A percentile compares a stretch with the other conserved stretches of the same genome.
Evolutionary conservation across 1,140 invertebrate species (phyloP).

Genomic region (Pogonognathellus flavescens): DNA sequence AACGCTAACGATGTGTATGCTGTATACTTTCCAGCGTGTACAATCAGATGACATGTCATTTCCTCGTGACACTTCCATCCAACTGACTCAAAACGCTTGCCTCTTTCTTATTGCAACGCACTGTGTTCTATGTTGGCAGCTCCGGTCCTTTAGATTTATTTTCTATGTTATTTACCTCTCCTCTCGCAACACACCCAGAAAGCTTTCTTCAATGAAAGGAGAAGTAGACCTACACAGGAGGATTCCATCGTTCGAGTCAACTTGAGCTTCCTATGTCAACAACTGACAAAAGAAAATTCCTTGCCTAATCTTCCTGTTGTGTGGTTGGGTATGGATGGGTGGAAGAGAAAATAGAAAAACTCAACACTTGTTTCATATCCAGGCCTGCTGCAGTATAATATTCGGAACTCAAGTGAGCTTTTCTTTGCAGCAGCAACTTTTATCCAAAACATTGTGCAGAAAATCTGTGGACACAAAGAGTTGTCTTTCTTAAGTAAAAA

Average conservation of each 20-base stretch:
- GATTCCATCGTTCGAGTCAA: not conserved
- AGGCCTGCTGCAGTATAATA: not conserved
- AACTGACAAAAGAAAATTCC: not conserved
- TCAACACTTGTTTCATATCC: not conserved
- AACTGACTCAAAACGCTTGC: too few relatives aligned
- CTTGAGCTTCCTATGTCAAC: constrained; percentile 8
- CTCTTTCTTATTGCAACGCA: too few relatives aligned
- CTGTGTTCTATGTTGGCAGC: too few relatives aligned
- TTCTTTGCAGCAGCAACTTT: too few relatives aligned
- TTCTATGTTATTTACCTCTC: too few relatives aligned
- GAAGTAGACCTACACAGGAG: too few relatives aligned
- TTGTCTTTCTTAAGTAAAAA: not conserved
- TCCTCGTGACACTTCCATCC: not conserved
- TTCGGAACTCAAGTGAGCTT: too few relatives aligned
- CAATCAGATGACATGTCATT: constrained; percentile 18
- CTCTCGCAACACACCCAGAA: too few relatives aligned
- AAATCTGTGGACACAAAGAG: constrained; percentile 13
- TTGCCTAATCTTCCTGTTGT: not conserved
- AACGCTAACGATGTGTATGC: not conserved
- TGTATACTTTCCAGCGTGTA: not conserved
- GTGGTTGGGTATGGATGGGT: not conserved
- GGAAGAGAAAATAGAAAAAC: not conserved
- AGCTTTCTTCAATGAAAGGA: too few relatives aligned
- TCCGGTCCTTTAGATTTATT: too few relatives aligned
- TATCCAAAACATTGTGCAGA: not conserved